Percentiles rank a stretch among this genome's conserved stretches.
phyloP scores from a whole-genome alignment of 2,113 vertebrate genomes.

The Tychaedon coryphoeus region DNA sequence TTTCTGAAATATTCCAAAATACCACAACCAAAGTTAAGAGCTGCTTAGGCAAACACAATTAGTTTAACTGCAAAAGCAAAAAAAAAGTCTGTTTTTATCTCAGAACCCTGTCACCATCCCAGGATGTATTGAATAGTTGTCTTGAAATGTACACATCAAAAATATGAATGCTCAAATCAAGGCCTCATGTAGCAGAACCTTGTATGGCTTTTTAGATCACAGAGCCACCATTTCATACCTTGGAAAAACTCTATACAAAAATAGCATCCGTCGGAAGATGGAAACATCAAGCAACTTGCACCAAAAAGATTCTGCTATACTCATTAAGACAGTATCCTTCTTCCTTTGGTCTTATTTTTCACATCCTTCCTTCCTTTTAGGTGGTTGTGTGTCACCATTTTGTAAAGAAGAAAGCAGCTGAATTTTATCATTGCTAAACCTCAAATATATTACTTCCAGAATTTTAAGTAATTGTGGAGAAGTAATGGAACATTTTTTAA shows the following conservation, averaged over 20 bases:
- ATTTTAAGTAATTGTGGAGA: neutral
- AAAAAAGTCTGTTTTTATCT: neutral
- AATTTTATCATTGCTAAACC: constrained; percentile 11
- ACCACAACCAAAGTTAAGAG: neutral
- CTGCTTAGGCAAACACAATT: neutral
- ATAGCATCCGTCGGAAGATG: neutral
- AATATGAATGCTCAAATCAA: neutral
- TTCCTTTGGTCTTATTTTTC: constrained; percentile 45
- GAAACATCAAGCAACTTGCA: neutral
- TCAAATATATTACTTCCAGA: neutral
- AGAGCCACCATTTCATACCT: neutral
- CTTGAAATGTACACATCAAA: neutral
- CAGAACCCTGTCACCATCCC: neutral
- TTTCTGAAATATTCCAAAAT: neutral
- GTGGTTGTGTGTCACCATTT: neutral
- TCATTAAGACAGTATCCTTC: constrained; percentile 1
- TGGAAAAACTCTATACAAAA: neutral
- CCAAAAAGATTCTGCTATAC: neutral
- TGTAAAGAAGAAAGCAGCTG: neutral
- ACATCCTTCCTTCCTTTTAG: constrained; percentile 54
- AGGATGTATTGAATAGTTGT: neutral
- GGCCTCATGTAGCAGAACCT: neutral
- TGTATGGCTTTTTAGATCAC: neutral
- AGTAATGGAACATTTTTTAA: neutral
- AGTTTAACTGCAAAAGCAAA: neutral